Base-by-base conservation (phyloP, 1,140 invertebrate genomes). In the Euborellia annulipes region DNA sequence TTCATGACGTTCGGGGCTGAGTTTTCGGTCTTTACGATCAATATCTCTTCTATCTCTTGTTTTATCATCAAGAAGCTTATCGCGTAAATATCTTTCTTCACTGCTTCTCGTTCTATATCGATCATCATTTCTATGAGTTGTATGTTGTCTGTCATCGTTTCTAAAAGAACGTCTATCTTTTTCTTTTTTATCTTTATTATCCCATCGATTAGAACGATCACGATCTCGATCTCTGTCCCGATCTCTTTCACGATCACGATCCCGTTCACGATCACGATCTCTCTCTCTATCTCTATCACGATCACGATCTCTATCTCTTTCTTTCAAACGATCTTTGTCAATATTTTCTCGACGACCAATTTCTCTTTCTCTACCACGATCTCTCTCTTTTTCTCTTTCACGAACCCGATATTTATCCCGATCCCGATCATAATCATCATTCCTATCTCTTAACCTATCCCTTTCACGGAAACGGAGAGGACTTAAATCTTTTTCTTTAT, bases 151-250 rank as follows among this genome's bases (percentile, higher is more conserved):
- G 4, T 27, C 23, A 6, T 27, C 23, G 4, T 4, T 4, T 6
- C 23, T 4, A 27, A 27, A 27, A 27, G 23, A 6, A 6, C 23
- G 23, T 11, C 11, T 27, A 6, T 27, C 23, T 27, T 27, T 27
- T 6, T 27, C 23, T 6, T 6, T 4, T 27, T 27, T 27, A 4
- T 27, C 23, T 27, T 27, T 27, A 27, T 27, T 27, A 27, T 27
- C 23, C 23, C 23, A 27, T 27, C 23, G 23, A 27, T 11, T 27
- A 4, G 23, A 27, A 27, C 23, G 23, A 6, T 42, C 42, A 13
- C 30, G 11, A 23, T 38, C 19, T 23, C 47, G 14, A 30, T 43
- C 41, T 50, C 47, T 50, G 38, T 50, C 42, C 11, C 46, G 22
- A 11, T 40, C 45, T 21, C 23, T 16, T 30, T 11, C 20, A 50